Percentiles rank a stretch among this genome's conserved stretches.
These are phyloP conservation scores for Ganaspis brasiliensis DNA, from an alignment of 2,888 invertebrate species.

Conservation along the genomic window DNA sequence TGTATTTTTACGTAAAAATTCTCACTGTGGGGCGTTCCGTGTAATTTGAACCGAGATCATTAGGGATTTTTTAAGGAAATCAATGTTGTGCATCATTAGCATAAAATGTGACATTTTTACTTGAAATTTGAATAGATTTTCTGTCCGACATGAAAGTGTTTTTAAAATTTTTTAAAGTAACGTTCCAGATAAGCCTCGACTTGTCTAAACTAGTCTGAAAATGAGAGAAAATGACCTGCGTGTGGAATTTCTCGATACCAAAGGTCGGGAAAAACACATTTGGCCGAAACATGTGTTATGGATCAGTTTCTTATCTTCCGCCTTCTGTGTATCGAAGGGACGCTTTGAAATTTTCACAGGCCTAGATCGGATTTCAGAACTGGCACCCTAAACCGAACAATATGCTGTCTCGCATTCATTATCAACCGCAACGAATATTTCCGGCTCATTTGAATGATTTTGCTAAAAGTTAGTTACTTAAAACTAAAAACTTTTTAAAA, in stretches of 20 bases:
- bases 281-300: constrained; percentile 35
- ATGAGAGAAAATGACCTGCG: constrained; percentile 27
- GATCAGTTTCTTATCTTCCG: constrained; percentile 32
- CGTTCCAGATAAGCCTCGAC: background rate
- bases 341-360: constrained; percentile 34
- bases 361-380: too few species aligned
- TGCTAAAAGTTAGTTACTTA: too few species aligned
- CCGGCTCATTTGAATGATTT: too few species aligned
- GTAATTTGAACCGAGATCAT: background rate
- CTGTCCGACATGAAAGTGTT: background rate
- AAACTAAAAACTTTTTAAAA: too few species aligned
- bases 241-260: constrained; percentile 4
- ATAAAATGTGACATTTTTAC: background rate
- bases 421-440: too few species aligned
- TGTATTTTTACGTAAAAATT: too few species aligned
- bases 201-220: background rate
- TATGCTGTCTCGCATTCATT: too few species aligned
- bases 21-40: background rate
- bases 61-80: background rate
- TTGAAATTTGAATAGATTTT: background rate
- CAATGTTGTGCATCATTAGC: background rate
- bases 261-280: constrained; percentile 30
- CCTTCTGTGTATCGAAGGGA: constrained; percentile 21
- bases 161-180: background rate
- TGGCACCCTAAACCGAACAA: too few species aligned